Conservation (phyloP, 2,888 invertebrate species). For the Dryomyza anilis region DNA sequence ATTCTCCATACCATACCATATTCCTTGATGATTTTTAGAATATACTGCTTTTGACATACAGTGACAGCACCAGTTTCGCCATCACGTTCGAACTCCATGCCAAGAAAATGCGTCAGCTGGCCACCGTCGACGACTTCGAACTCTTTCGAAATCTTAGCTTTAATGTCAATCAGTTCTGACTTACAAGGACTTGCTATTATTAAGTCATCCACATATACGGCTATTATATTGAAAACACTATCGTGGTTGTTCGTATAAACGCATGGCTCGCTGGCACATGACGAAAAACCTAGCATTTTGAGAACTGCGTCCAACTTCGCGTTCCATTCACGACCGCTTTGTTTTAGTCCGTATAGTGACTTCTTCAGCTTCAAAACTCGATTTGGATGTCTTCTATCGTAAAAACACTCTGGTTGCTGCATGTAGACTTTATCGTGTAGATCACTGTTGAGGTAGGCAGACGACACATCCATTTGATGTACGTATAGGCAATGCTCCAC, state of each 20-base stretch:
- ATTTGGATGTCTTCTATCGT: neutral
- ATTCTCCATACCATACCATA: conserved; percentile 25
- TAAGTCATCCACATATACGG: conserved; percentile 27
- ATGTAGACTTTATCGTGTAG: conserved; percentile 6
- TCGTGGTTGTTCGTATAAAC: neutral
- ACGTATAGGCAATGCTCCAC: conserved; percentile 25
- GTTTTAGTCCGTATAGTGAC: conserved; percentile 15
- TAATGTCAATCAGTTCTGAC: neutral
- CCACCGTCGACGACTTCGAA: conserved; percentile 22
- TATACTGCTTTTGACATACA: too few relatives aligned
- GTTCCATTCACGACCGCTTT: conserved; percentile 20
- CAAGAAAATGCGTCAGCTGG: too few relatives aligned
- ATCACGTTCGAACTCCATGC: too few relatives aligned
- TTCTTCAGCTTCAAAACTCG: conserved; percentile 30
- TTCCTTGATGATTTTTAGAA: too few relatives aligned
- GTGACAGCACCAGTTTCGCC: too few relatives aligned
- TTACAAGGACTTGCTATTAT: conserved; percentile 23
- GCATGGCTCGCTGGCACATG: conserved; percentile 21
- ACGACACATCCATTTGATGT: conserved; percentile 24
- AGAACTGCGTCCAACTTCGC: conserved; percentile 1
- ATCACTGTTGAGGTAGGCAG: conserved; percentile 19
- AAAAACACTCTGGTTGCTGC: conserved; percentile 27
- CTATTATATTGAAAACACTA: conserved; percentile 9
- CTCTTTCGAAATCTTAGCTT: conserved; percentile 1
- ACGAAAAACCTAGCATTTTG: conserved; percentile 13